Base-by-base conservation (phyloP, 2,113 vertebrate species). In the Polypterus senegalus region DNA sequence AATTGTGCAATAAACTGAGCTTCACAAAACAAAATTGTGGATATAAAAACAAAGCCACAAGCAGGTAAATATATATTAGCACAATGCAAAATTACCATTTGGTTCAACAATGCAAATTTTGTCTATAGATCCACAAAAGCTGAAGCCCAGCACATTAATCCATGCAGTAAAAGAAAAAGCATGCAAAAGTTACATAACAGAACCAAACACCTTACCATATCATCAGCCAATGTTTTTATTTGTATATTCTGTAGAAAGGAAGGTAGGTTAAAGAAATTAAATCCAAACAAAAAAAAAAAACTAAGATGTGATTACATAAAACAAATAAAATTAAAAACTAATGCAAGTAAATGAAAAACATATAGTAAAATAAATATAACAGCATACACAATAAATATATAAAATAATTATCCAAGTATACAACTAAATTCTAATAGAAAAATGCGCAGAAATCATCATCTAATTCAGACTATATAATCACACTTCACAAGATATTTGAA, bases 221-320 rank as follows among this genome's bases (percentile, higher is more conserved):
- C 95, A 85, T 97, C 94, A 85, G 95, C 94, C 94, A 98, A 91
- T 87, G 95, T 97, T 97, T 97, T 98, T 81, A 97, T 97, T 80
- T 97, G 91, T 88, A 97, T 92, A 82, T 97, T 98, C 94, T 97
- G 96, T 88, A 87, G 82, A 87, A 91, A 84, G 79, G 83, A 91
- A 86, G 83, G 83, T 70, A 81, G 67, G 79, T 82, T 67, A 81
- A 77, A 87, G 83, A 79, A 81, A 86, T 77, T 72, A 84, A 44
- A 81, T 66, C 84, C 73, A 86, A 74, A 71, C 76, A 70, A 73
- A 81, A 76, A 69, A 61, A 72, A 74, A 59, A 77, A 70, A 48
- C 65, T 67, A n/a, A 61, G 47, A 66, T 27, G 27, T 27, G 27
- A 27, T 27, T 27, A 27, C 27, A 27, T 27, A 27, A 27, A 27